Percentiles rank a stretch among this genome's conserved stretches.
phyloP scores from a whole-genome alignment of 2,888 invertebrate species.

The Diaprepes abbreviatus region DNA sequence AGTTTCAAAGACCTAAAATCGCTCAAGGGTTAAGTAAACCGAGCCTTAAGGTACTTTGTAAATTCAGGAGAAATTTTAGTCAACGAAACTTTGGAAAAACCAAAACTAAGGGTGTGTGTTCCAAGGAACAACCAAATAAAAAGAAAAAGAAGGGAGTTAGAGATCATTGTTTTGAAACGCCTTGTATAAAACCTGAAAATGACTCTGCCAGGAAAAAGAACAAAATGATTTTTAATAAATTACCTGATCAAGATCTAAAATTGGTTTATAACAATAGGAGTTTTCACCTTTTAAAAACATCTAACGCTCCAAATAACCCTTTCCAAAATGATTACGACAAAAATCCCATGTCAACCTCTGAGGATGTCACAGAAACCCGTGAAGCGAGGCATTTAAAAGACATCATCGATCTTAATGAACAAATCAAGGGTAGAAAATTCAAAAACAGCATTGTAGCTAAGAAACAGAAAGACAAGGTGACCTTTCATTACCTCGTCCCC shows the following conservation, averaged over 20 bases:
- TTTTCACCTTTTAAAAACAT: neutral
- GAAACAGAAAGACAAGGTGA: constrained; percentile 33
- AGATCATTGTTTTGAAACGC: constrained; percentile 38
- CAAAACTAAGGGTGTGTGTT: constrained; percentile 15
- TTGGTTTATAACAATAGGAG: neutral
- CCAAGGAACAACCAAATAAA: constrained; percentile 2
- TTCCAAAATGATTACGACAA: neutral
- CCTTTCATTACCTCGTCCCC: constrained; percentile 38
- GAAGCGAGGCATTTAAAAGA: constrained; percentile 24
- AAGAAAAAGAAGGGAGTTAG: constrained; percentile 31
- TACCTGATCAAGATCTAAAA: neutral
- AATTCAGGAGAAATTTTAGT: constrained; percentile 35
- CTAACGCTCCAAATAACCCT: neutral
- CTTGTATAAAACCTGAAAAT: constrained; percentile 41
- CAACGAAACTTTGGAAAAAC: constrained; percentile 28
- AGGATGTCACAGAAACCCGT: constrained; percentile 1
- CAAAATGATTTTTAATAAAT: neutral
- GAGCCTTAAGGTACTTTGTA: constrained; percentile 29
- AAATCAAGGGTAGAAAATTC: constrained; percentile 15
- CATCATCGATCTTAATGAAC: constrained; percentile 34
- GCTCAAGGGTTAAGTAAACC: constrained; percentile 4
- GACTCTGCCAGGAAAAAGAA: constrained; percentile 37
- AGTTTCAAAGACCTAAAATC: neutral
- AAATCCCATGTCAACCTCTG: constrained; percentile 6
- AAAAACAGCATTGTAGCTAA: constrained; percentile 1